Percentiles rank a stretch among this genome's conserved stretches.
phyloP scores from a whole-genome alignment of 2,888 invertebrate genomes.

The Stenolophus ochropezus region DNA sequence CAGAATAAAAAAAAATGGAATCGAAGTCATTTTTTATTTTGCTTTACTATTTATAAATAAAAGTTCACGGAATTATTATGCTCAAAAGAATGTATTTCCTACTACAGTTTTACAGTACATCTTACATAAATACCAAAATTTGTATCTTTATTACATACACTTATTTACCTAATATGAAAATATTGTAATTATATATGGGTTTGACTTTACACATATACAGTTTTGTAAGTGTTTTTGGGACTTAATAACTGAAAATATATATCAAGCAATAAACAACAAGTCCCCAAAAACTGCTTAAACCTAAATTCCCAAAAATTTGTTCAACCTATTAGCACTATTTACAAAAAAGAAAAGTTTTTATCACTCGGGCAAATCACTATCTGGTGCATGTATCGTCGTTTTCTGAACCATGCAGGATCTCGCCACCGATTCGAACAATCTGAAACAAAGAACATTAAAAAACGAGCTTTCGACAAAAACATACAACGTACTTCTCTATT shows the following conservation, averaged over 20 bases:
- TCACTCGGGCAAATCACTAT: slow-evolving; percentile 82
- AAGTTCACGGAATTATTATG: neutral
- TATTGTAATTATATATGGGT: slow-evolving; percentile 56
- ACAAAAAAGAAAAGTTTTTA: slow-evolving; percentile 69
- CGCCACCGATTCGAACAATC: slow-evolving; percentile 96
- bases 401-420: slow-evolving; percentile 95
- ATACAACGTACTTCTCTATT: slow-evolving; percentile 92
- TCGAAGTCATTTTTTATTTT: neutral
- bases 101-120: slow-evolving; percentile 43
- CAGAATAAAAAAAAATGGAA: neutral
- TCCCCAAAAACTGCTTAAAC: slow-evolving; percentile 52
- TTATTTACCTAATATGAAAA: slow-evolving; percentile 59
- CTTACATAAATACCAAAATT: slow-evolving; percentile 61
- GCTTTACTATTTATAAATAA: neutral
- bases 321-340: slow-evolving; percentile 49
- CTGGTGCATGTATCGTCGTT: slow-evolving; percentile 79
- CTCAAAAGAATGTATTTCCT: slow-evolving; percentile 45
- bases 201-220: slow-evolving; percentile 60
- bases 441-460: no score
- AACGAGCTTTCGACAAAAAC: no score
- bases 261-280: slow-evolving; percentile 27
- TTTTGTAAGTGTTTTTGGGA: slow-evolving; percentile 49
- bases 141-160: slow-evolving; percentile 59
- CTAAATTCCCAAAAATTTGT: slow-evolving; percentile 49
- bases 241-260: slow-evolving; percentile 40